Evolutionary conservation across 53 echinoderm and acorn worm species (phyloP).

Genomic region (Arbacia lixula): DNA sequence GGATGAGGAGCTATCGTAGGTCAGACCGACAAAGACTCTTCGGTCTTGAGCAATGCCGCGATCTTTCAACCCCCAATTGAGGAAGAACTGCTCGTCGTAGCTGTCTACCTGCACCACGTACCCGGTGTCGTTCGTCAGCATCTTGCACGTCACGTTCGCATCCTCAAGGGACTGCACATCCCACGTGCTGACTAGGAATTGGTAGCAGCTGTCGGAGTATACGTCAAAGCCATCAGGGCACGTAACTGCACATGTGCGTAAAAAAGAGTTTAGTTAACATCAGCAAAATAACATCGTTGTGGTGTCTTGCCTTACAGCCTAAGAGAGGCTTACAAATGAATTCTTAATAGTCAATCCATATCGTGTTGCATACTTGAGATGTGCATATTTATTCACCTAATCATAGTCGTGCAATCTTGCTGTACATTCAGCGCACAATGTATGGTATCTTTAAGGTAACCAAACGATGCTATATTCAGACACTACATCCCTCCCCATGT

Average conservation of each 20-base stretch:
- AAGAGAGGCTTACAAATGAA: too few species aligned
- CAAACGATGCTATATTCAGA: too few species aligned
- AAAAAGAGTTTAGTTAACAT: too few species aligned
- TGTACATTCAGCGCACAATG: too few species aligned
- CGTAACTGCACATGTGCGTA: conserved; percentile 63
- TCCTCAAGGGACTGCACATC: conserved; percentile 37
- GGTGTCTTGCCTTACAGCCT: too few species aligned
- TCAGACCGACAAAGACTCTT: conserved; percentile 57
- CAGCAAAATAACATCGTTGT: too few species aligned
- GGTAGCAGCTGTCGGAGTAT: conserved; percentile 79
- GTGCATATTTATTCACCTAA: too few species aligned
- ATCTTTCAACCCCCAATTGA: conserved; percentile 71
- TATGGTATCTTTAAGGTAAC: too few species aligned
- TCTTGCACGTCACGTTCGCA: conserved; percentile 68
- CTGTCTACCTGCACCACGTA: conserved; percentile 65
- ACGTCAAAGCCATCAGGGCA: conserved; percentile 74
- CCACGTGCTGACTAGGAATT: background rate
- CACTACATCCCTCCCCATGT: too few species aligned
- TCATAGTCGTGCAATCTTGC: too few species aligned
- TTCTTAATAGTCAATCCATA: too few species aligned
- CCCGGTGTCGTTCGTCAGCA: conserved; percentile 64
- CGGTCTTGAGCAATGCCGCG: background rate
- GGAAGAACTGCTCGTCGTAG: conserved; percentile 74
- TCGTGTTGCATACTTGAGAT: too few species aligned
- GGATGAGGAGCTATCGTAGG: conserved; percentile 46